Conservation (phyloP, 2,113 vertebrate genomes). For the Egretta garzetta region DNA sequence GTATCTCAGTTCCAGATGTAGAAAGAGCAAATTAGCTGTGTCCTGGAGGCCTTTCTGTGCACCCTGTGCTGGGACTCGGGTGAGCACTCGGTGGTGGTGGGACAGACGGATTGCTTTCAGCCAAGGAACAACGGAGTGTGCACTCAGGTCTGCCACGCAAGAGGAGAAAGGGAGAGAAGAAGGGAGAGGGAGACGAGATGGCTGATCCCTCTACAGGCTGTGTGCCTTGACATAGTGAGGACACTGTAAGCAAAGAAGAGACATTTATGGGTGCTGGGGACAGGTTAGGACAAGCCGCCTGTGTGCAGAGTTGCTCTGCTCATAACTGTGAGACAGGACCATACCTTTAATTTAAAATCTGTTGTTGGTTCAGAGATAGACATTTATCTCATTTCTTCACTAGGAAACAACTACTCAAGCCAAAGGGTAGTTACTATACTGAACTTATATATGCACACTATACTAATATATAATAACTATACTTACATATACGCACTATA, state of each 20-base stretch:
- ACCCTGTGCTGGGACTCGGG: neutral
- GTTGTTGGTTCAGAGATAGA: neutral
- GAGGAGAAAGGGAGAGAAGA: neutral
- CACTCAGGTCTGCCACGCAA: neutral
- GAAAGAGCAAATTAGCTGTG: neutral
- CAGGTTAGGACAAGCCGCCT: neutral
- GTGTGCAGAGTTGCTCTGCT: neutral
- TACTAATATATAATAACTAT: neutral
- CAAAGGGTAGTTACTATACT: neutral
- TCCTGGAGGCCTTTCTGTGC: neutral
- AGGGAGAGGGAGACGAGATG: neutral
- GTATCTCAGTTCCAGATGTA: neutral
- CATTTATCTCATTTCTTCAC: neutral
- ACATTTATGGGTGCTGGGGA: neutral
- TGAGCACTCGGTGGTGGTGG: neutral
- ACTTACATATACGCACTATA: neutral
- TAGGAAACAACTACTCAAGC: neutral
- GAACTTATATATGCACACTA: neutral
- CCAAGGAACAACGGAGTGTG: neutral
- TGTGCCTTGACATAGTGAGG: neutral
- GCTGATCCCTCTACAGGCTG: too few relatives aligned
- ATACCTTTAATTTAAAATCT: neutral
- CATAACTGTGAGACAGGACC: neutral
- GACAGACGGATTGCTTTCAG: neutral
- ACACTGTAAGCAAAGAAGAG: neutral